A percentile compares a stretch with the other conserved stretches of the same genome.
Conservation (phyloP, 53 echinoderm and acorn worm species). For the Paracentrotus lividus region DNA sequence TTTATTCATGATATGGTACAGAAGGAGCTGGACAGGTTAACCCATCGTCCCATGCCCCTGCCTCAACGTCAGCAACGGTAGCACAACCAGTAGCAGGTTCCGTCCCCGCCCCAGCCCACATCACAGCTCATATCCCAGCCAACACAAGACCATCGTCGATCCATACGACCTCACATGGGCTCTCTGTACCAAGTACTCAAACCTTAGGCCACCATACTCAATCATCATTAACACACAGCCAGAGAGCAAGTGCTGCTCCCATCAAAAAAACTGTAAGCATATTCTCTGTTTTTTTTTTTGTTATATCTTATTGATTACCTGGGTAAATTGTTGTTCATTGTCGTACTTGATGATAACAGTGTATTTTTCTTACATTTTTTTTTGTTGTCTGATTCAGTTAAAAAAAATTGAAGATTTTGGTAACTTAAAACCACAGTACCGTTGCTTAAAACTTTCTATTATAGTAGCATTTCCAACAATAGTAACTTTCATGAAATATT, state of each 20-base stretch:
- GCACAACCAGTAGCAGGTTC: too few relatives aligned
- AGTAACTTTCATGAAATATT: too few relatives aligned
- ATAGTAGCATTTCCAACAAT: too few relatives aligned
- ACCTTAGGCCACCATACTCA: neutral
- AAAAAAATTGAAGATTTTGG: too few relatives aligned
- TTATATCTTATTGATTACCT: neutral
- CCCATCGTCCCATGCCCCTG: neutral
- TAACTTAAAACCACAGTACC: too few relatives aligned
- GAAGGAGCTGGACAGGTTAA: conserved; percentile 21
- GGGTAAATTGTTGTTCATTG: neutral
- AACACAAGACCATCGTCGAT: conserved; percentile 30
- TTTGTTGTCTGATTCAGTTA: too few relatives aligned
- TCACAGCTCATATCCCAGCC: conserved; percentile 40
- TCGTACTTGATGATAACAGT: neutral
- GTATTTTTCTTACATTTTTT: too few relatives aligned
- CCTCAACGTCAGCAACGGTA: neutral
- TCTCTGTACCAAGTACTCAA: neutral
- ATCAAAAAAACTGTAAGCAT: conserved; percentile 21
- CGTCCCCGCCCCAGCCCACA: conserved; percentile 48
- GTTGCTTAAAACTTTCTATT: too few relatives aligned
- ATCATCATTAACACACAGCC: conserved; percentile 1
- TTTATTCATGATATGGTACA: neutral
- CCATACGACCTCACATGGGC: neutral
- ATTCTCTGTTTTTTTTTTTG: neutral
- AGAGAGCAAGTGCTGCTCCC: neutral